Evolutionary conservation across 1,140 invertebrate species (phyloP).

Genomic region (Caenorhabditis remanei): DNA sequence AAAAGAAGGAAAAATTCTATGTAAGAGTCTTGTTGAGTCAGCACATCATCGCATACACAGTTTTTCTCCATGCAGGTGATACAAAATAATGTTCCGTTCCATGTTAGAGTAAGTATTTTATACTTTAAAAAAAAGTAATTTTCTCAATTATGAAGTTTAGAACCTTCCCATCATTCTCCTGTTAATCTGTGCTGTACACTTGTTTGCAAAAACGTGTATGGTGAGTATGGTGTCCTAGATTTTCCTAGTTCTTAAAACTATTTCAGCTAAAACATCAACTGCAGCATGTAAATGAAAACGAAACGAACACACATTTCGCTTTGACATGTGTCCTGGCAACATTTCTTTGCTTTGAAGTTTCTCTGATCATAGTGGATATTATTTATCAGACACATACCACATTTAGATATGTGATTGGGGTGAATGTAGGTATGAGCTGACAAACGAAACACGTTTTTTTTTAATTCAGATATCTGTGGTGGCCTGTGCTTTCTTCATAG

Average conservation of each 20-base stretch:
- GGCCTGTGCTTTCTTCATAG: neutral
- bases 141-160: neutral
- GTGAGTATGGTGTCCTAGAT: neutral
- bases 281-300: neutral
- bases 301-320: slow-evolving; percentile 16
- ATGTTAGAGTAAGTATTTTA: neutral
- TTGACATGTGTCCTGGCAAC: neutral
- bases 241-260: no score
- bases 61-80: no score
- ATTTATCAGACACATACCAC: neutral
- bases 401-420: neutral
- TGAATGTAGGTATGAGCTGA: slow-evolving; percentile 6
- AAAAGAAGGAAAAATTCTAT: no score
- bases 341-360: neutral
- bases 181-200: neutral
- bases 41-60: no score
- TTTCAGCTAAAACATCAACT: slow-evolving; percentile 10
- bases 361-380: neutral
- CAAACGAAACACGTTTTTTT: neutral
- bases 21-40: no score
- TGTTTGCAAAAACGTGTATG: neutral
- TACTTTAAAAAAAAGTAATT: no score
- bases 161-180: neutral
- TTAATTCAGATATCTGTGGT: slow-evolving; percentile 10
- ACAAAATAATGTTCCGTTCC: no score